Evolutionary conservation across 2,888 invertebrate genomes (phyloP), one percentile per base, ranked within the genome.

Genomic region (Onthophagus sagittarius): DNA sequence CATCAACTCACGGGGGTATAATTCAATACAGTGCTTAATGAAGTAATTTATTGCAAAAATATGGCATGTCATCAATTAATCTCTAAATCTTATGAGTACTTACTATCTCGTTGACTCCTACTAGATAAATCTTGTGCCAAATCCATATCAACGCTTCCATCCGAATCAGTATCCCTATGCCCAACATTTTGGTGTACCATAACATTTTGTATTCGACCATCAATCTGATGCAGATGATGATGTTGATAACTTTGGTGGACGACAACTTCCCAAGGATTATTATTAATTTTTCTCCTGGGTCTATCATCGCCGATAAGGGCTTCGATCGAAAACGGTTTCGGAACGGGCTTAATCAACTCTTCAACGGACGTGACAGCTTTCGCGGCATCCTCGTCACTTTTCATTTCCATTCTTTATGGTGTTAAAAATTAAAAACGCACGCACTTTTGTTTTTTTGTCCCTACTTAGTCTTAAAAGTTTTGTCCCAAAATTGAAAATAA

Each of bases 311-410:
- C 84, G 81, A 90, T 90, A 31, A 90, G 80, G 0, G 90, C 90
- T 82, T 90, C 90, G 67, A 90, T 90, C 0, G 90, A 89, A 82
- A 90, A 90, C 0, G 90, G 89, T 78, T 88, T 89, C 2, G 90
- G 90, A 71, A 87, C 86, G 2, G 85, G 82, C 78, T 84, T 85
- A n/a, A 83, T 82, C 65, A 81, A 77, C 53, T 78, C 76, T 64
- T 80, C 73, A 63, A 73, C 76, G 3, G 78, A 76, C 15, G 75
- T 71, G 32, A 78, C 72, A 15, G 78, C 77, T 63, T 77, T 77
- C 31, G 80, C 76, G 39, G 80, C 39, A 15, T 78, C 75, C 69
- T 81, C 79, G 72, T 79, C 78, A 1, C 79, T 77, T 14, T 80
- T 78, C 62, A 80, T 72, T 67, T 81, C 81, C 81, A 81, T 81